Evolutionary conservation across 2,113 vertebrate species (phyloP).

Genomic region (Lota lota): DNA sequence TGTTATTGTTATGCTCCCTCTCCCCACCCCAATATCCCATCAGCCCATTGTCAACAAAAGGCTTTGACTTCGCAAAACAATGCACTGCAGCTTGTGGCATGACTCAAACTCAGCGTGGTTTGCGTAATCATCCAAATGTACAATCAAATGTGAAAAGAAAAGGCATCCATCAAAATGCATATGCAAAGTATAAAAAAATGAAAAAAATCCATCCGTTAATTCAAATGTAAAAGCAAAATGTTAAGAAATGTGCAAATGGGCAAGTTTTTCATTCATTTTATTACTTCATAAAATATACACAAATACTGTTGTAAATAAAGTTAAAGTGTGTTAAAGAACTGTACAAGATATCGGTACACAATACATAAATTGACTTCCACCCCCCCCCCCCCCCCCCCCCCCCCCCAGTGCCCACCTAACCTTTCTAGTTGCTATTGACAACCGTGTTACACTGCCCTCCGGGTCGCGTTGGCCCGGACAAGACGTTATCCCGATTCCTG

Average conservation of each 20-base stretch:
- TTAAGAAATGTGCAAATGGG: conserved; percentile 32
- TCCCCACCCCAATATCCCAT: not conserved
- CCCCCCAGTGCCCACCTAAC: conserved; percentile 12
- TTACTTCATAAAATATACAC: conserved; percentile 83
- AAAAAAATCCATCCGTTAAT: not conserved
- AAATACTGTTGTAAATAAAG: conserved; percentile 82
- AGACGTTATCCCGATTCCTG: conserved; percentile 54
- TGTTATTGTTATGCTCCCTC: not conserved
- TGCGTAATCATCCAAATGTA: no score
- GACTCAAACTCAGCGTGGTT: no score
- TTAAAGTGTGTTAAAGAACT: conserved; percentile 79
- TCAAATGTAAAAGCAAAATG: not conserved
- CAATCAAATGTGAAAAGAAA: no score
- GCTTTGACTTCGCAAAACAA: not conserved
- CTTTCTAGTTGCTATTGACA: conserved; percentile 26
- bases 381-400: no score
- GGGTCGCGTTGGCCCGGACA: conserved; percentile 61
- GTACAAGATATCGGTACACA: conserved; percentile 79
- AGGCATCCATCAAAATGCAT: no score
- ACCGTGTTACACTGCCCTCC: conserved; percentile 54
- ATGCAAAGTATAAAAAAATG: not conserved
- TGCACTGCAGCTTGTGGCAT: not conserved
- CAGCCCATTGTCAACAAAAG: conserved; percentile 3
- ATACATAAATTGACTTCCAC: conserved; percentile 70
- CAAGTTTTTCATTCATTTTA: conserved; percentile 65